These are phyloP conservation scores for Acleris laterana DNA, from an alignment of 2,888 invertebrate species.

Conservation along the genomic window DNA sequence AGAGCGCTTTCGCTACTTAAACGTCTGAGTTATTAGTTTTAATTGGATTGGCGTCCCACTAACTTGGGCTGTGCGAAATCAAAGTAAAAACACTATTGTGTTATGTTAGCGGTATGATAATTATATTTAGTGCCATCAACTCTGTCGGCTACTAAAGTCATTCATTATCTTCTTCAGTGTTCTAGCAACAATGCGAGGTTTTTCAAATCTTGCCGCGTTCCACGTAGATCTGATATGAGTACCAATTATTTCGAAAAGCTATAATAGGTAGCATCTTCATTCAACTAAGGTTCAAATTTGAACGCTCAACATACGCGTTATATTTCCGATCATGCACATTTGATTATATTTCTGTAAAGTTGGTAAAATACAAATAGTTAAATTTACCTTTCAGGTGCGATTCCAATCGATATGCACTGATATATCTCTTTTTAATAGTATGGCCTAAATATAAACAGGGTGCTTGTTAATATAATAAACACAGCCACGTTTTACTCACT, in stretches of 20 bases:
- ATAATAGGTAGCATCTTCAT: neutral
- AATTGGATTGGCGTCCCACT: conserved; percentile 36
- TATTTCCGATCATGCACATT: no score
- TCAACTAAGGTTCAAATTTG: neutral
- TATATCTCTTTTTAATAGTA: conserved; percentile 20
- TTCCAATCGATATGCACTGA: no score
- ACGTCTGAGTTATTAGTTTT: conserved; percentile 16
- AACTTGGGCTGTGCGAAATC: conserved; percentile 38
- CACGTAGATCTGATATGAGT: no score
- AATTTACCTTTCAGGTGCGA: no score
- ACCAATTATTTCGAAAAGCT: no score
- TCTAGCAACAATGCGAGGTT: no score
- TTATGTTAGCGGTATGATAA: conserved; percentile 32
- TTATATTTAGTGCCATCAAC: conserved; percentile 33
- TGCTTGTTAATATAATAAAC: conserved; percentile 29
- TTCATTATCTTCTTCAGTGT: neutral
- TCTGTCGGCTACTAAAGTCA: neutral
- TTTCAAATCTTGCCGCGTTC: no score
- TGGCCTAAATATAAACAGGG: conserved; percentile 53
- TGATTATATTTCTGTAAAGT: no score
- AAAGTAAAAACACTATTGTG: conserved; percentile 34
- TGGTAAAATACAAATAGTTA: no score
- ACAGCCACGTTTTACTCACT: no score
- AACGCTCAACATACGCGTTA: no score
- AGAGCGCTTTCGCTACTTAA: conserved; percentile 33